These are phyloP conservation scores for Drosophila elegans DNA, from an alignment of 1,140 invertebrate genomes.

Conservation along the genomic window DNA sequence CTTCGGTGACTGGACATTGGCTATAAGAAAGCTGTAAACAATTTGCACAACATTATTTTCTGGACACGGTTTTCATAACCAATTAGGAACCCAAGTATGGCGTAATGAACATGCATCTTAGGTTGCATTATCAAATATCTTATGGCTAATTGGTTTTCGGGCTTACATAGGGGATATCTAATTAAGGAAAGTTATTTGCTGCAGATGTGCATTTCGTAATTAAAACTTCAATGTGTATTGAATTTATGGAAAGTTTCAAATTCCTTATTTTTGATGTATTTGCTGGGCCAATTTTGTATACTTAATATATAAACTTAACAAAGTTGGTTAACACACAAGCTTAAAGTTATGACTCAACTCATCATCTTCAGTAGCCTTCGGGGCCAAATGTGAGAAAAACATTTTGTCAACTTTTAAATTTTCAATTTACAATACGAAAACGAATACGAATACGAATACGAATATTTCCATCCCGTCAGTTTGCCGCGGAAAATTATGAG, in stretches of 20 bases:
- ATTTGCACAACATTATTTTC: constrained; percentile 22
- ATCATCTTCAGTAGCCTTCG: constrained; percentile 18
- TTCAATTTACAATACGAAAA: constrained; percentile 63
- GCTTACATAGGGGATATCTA: neutral
- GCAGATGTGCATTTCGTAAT: no score
- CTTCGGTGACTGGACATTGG: constrained; percentile 42
- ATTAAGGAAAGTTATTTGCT: no score
- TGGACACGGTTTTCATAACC: constrained; percentile 5
- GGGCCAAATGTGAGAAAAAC: constrained; percentile 43
- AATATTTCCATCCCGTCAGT: constrained; percentile 36
- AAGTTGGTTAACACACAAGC: neutral
- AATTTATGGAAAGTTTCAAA: no score
- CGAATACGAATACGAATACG: constrained; percentile 25
- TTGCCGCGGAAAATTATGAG: constrained; percentile 66
- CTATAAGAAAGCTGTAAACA: constrained; percentile 73
- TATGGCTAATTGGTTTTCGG: neutral
- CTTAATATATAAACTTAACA: neutral
- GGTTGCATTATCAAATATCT: constrained; percentile 5
- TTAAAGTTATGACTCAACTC: constrained; percentile 5
- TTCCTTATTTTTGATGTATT: no score
- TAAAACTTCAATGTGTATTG: no score
- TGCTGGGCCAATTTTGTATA: neutral
- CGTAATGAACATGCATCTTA: constrained; percentile 10
- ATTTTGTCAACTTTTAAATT: constrained; percentile 77
- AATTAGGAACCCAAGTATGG: constrained; percentile 12